Conservation (phyloP, 2,113 vertebrate genomes). For the Ivindomyrus marchei region DNA sequence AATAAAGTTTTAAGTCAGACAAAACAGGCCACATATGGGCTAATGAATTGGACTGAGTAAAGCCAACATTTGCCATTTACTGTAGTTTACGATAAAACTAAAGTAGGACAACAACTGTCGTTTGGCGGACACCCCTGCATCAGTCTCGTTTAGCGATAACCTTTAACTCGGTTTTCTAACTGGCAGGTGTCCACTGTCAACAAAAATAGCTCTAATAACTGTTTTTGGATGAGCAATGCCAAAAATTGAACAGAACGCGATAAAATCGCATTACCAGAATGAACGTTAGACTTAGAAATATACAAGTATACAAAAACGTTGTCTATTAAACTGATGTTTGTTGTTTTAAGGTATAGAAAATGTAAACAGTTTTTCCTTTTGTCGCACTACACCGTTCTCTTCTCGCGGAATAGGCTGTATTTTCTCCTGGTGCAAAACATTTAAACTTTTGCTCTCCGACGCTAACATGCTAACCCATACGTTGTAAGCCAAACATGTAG, state of each 20-base stretch:
- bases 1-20: background rate
- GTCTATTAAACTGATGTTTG: background rate
- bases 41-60: background rate
- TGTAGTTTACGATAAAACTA: background rate
- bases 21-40: background rate
- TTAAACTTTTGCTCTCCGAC: background rate
- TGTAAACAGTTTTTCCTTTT: background rate
- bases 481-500: background rate
- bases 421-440: background rate
- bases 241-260: background rate
- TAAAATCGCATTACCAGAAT: background rate
- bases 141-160: constrained; percentile 61
- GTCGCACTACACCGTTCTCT: background rate
- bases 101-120: background rate
- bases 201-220: constrained; percentile 46
- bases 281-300: background rate
- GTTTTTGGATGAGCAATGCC: background rate
- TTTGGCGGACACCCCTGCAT: constrained; percentile 34
- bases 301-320: background rate
- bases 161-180: constrained; percentile 39
- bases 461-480: background rate
- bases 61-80: background rate
- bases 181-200: constrained; percentile 48
- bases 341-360: background rate
- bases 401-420: background rate